These are phyloP conservation scores for Tinea pellionella DNA, from an alignment of 2,888 invertebrate genomes.

Conservation along the genomic window DNA sequence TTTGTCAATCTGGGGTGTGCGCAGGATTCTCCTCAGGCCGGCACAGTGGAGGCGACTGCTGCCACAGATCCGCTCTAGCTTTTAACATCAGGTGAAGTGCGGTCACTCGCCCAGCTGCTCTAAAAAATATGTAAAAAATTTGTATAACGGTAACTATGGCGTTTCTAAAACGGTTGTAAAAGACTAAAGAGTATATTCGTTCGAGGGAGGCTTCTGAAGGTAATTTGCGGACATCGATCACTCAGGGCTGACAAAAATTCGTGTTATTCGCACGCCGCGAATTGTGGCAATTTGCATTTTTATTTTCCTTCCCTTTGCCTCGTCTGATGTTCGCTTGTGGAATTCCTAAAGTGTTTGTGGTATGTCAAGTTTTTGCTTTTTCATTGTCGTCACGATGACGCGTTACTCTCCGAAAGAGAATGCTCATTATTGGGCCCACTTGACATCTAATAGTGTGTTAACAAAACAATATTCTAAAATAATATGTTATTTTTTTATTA, in stretches of 20 bases:
- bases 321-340: neutral
- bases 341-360: neutral
- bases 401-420: too few relatives aligned
- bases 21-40: too few relatives aligned
- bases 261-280: conserved; percentile 11
- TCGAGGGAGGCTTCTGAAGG: conserved; percentile 3
- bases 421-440: too few relatives aligned
- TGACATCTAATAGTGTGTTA: too few relatives aligned
- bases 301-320: conserved; percentile 9
- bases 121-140: too few relatives aligned
- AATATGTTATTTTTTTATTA: too few relatives aligned
- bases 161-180: neutral
- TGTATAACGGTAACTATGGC: neutral
- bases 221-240: conserved; percentile 14
- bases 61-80: too few relatives aligned
- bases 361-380: neutral
- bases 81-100: too few relatives aligned
- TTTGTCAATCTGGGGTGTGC: too few relatives aligned
- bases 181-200: neutral
- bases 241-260: conserved; percentile 13
- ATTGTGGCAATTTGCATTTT: conserved; percentile 13
- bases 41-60: too few relatives aligned
- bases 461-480: too few relatives aligned
- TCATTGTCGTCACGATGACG: neutral
- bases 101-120: too few relatives aligned